A percentile compares a stretch with the other conserved stretches of the same genome.
phyloP scores from a whole-genome alignment of 2,888 invertebrate genomes.

The Empis stercorea region DNA sequence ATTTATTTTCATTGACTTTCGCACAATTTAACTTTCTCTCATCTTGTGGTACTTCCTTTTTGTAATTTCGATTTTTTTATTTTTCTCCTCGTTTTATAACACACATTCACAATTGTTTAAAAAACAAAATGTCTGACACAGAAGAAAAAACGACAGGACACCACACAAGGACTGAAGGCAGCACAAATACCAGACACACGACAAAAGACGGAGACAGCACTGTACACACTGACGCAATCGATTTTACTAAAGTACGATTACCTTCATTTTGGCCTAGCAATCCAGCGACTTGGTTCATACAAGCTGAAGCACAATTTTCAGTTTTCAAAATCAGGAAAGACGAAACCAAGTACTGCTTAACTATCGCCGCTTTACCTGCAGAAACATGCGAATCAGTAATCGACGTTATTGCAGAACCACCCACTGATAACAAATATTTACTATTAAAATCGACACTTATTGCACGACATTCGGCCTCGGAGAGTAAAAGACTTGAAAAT shows the following conservation, averaged over 20 bases:
- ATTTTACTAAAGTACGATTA: not conserved
- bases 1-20: too few relatives aligned
- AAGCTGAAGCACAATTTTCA: conserved; percentile 3
- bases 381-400: conserved; percentile 3
- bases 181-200: too few relatives aligned
- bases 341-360: not conserved
- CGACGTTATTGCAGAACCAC: conserved; percentile 1
- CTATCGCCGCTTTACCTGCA: not conserved
- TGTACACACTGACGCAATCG: too few relatives aligned
- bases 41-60: too few relatives aligned
- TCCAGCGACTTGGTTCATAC: conserved; percentile 2
- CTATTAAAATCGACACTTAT: not conserved
- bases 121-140: too few relatives aligned
- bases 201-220: too few relatives aligned
- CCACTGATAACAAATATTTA: conserved; percentile 1
- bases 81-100: too few relatives aligned
- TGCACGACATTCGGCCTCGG: not conserved
- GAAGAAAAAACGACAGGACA: too few relatives aligned
- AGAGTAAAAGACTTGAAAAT: not conserved
- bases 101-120: too few relatives aligned
- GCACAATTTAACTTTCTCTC: too few relatives aligned
- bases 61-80: too few relatives aligned
- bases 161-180: too few relatives aligned
- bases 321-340: not conserved
- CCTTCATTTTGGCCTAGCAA: conserved; percentile 1